Base-by-base conservation (phyloP, 2,888 invertebrate species). In the Eilema sororculum region DNA sequence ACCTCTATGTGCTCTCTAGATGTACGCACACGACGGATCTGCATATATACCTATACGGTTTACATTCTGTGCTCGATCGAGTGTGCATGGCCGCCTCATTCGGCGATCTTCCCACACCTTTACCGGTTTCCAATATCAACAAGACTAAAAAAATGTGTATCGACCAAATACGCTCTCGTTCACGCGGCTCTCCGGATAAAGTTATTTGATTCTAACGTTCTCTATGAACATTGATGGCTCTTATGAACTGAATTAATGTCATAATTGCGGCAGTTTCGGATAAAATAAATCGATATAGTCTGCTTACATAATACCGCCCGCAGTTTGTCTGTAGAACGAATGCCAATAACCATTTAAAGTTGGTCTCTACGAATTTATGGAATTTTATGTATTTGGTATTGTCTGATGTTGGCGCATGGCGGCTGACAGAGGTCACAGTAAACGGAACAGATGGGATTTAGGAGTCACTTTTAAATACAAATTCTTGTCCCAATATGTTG, bases 191-290 rank as follows among this genome's bases (percentile, higher is more conserved):
- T 85, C 82, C 57, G 85, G 78, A 88, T 94, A 90, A 93, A 93
- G 93, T 90, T 93, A 93, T 93, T 91, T 88, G 88, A 89, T 86
- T 90, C 89, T 89, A 91, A 91, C 89, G 87, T 92, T 88, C 84
- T 87, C 89, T 91, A 91, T 90, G 91, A 90, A 90, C 89, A 90
- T 91, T 90, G 88, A 93, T 91, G 84, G 90, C 87, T 90, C 89
- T 93, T 93, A 93, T 90, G 91, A 91, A 90, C 91, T 88, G 90
- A 91, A 90, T 94, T 94, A 94, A 94, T 93, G 94, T 93, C 92
- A 93, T 94, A 94, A 95, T 93, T 94, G 93, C 88, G 90, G 91
- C 90, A 89, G 91, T 93, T 90, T 92, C 86, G 90, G 87, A 93
- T 93, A 92, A 93, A 93, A 93, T 94, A 93, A 93, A 94, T 94